Evolutionary conservation across 2,888 invertebrate species (phyloP).

Genomic region (Heterodera filipjevi): DNA sequence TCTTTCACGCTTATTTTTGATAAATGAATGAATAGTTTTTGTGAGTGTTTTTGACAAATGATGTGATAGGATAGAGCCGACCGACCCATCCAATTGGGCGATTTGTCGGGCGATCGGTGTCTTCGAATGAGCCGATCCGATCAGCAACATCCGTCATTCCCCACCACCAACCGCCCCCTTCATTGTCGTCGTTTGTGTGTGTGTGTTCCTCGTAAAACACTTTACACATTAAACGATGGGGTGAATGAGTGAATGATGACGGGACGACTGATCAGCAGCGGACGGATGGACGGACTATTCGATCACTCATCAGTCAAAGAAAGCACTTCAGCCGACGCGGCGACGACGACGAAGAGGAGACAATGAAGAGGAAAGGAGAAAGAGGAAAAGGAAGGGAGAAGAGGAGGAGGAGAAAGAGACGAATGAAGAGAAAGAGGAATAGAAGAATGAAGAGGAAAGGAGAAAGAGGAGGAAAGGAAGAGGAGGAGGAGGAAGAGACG

Average conservation of each 20-base stretch:
- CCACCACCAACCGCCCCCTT: neutral
- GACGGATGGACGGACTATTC: neutral
- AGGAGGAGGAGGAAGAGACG: too few relatives aligned
- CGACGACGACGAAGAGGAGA: too few relatives aligned
- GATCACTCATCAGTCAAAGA: neutral
- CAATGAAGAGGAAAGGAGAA: too few relatives aligned
- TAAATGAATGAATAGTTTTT: too few relatives aligned
- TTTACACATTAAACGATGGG: slow-evolving; percentile 10
- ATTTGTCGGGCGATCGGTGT: neutral
- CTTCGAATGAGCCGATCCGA: neutral
- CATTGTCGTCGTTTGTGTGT: neutral
- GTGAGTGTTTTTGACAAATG: too few relatives aligned
- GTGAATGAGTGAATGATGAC: neutral
- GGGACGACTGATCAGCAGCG: neutral
- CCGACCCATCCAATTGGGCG: neutral
- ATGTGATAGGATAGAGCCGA: neutral
- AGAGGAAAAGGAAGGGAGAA: too few relatives aligned
- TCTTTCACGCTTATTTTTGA: too few relatives aligned
- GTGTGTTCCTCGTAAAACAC: slow-evolving; percentile 18
- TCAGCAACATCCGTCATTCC: neutral
- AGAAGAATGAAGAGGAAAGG: too few relatives aligned
- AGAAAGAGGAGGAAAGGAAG: too few relatives aligned
- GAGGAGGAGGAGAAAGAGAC: too few relatives aligned
- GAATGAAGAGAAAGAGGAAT: too few relatives aligned
- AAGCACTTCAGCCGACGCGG: too few relatives aligned